Evolutionary conservation across 2,113 vertebrate genomes (phyloP), one percentile per base, ranked within the genome.

Genomic region (Pollachius pollachius): DNA sequence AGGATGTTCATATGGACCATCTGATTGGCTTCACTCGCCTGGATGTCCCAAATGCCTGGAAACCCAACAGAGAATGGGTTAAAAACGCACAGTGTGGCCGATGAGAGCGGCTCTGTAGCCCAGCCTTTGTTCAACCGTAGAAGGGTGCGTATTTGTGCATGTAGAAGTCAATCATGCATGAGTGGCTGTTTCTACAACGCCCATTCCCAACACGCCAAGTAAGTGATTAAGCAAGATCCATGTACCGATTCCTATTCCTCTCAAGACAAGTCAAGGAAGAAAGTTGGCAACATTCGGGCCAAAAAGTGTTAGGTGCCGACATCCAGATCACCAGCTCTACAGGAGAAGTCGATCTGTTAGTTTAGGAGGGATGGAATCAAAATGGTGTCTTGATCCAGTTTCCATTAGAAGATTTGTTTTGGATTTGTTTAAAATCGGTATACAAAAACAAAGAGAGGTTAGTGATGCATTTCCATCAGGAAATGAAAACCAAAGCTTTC

Each of bases 1-100:
- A 99, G 94, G 85, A 99, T 97, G 77, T 99, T 98, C 96, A 99
- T 96, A 81, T 99, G 97, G 17, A 99, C 97, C 97, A 99, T 95
- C 92, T 99, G 96, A 90, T 95, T 97, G 73, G 94, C 94, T 52
- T 98, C 96, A 79, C 94, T 95, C 15, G 95, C 94, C 73, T 96
- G 97, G 23, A 94, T 94, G 87, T 98, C 97, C 96, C 95, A 98
- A 25, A 92, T 78, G 71, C 92, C 92, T 94, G 89, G 16, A 84
- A 88, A 81, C 82, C 80, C 21, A 85, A 75, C 52, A 65, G 78
- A 11, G n/a, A 5, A 77, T 48, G 64, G 65, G 72, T 90, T 83
- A 83, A 87, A 60, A 37, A 12, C 77, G 67, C 9, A 63, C 30
- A 71, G 52, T 70, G 27, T 41, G 70, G 62, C 34, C 12, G 68